Percentiles rank a stretch among this genome's conserved stretches.
Evolutionary conservation across 2,888 invertebrate species (phyloP).

Genomic region (Microctonus hyperodae): DNA sequence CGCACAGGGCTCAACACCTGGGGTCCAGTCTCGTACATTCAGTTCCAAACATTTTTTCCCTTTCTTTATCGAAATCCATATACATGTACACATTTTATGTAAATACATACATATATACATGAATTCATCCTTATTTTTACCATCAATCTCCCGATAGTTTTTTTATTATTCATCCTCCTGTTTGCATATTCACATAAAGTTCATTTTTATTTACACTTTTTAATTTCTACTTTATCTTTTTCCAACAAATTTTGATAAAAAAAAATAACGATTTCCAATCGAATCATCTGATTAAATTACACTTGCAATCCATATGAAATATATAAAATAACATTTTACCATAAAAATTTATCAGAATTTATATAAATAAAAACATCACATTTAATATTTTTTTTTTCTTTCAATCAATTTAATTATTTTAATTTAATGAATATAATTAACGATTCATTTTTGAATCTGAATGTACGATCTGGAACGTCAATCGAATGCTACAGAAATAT

Average conservation of each 20-base stretch:
- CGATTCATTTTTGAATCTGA: slow-evolving; percentile 53
- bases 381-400: too few species aligned
- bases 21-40: slow-evolving; percentile 63
- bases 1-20: slow-evolving; percentile 65
- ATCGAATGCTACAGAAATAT: slow-evolving; percentile 57
- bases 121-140: background rate
- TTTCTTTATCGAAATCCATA: background rate
- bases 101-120: background rate
- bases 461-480: slow-evolving; percentile 60
- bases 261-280: background rate
- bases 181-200: background rate
- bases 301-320: too few species aligned
- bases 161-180: background rate
- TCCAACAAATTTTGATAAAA: background rate
- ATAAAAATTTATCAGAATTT: slow-evolving; percentile 9
- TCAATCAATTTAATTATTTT: too few species aligned
- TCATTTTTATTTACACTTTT: slow-evolving; percentile 1
- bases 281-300: background rate
- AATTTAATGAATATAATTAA: background rate
- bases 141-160: too few species aligned
- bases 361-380: background rate
- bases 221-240: background rate
- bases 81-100: background rate
- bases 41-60: slow-evolving; percentile 47
- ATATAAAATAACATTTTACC: background rate